Evolutionary conservation across 2,888 invertebrate genomes (phyloP).

Genomic region (Leptopilina drosophilae): DNA sequence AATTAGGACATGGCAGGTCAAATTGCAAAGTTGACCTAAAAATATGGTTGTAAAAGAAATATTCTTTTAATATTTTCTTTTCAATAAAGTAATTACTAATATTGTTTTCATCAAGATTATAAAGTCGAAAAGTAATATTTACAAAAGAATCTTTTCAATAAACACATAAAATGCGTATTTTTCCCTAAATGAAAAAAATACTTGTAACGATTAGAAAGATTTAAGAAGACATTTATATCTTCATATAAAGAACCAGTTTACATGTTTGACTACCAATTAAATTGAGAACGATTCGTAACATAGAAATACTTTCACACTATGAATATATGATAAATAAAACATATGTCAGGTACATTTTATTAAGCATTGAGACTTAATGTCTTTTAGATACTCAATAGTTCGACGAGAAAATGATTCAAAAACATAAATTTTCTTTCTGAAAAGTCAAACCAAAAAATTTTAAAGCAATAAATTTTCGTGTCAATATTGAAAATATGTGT

Average conservation of each 20-base stretch:
- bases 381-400: no score
- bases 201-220: neutral
- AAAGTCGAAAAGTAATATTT: no score
- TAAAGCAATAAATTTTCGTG: slow-evolving; percentile 10
- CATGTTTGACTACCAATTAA: slow-evolving; percentile 4
- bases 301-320: slow-evolving; percentile 5
- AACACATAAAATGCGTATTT: neutral
- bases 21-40: no score
- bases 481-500: neutral
- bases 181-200: neutral
- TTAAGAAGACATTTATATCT: slow-evolving; percentile 1
- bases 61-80: no score
- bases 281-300: neutral
- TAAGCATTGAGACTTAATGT: neutral
- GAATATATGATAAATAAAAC: slow-evolving; percentile 19
- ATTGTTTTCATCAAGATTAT: no score
- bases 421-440: neutral
- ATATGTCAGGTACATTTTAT: neutral
- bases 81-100: no score
- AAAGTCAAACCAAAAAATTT: slow-evolving; percentile 4
- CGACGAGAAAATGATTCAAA: no score
- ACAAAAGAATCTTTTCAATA: neutral
- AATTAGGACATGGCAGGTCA: no score
- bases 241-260: slow-evolving; percentile 6
- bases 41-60: no score